phyloP scores from a whole-genome alignment of 2,888 invertebrate genomes.

The Acrocera orbiculus region DNA sequence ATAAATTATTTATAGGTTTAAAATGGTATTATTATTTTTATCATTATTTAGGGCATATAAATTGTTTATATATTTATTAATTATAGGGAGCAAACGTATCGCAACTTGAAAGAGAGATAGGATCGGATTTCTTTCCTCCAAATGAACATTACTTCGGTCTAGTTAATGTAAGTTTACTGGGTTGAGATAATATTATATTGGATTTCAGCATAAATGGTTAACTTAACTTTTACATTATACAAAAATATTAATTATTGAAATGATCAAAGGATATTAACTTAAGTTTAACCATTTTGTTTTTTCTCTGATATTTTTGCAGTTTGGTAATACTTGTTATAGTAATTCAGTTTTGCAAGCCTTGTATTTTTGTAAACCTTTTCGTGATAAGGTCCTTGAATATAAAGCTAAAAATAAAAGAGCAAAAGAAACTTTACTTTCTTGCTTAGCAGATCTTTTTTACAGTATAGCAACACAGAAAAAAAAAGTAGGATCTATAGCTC shows the following conservation, averaged over 20 bases:
- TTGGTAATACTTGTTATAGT: constrained; percentile 99
- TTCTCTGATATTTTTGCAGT: constrained; percentile 40
- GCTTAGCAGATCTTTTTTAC: constrained; percentile 96
- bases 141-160: constrained; percentile 99
- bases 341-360: constrained; percentile 98
- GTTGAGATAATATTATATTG: neutral
- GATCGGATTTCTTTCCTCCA: constrained; percentile 92
- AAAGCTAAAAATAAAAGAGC: constrained; percentile 90
- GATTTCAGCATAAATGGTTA: too few relatives aligned
- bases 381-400: constrained; percentile 96
- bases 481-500: constrained; percentile 97
- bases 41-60: too few relatives aligned
- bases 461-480: constrained; percentile 99
- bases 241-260: too few relatives aligned
- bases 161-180: constrained; percentile 70
- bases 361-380: constrained; percentile 97
- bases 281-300: too few relatives aligned
- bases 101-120: constrained; percentile 97
- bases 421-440: constrained; percentile 93
- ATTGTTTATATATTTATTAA: neutral
- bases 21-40: too few relatives aligned
- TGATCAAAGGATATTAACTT: too few relatives aligned
- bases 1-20: neutral
- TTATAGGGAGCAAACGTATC: constrained; percentile 90
- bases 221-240: too few relatives aligned